These are phyloP conservation scores for Mastacembelus armatus DNA, from an alignment of 2,797 vertebrate genomes.

Conservation along the genomic window DNA sequence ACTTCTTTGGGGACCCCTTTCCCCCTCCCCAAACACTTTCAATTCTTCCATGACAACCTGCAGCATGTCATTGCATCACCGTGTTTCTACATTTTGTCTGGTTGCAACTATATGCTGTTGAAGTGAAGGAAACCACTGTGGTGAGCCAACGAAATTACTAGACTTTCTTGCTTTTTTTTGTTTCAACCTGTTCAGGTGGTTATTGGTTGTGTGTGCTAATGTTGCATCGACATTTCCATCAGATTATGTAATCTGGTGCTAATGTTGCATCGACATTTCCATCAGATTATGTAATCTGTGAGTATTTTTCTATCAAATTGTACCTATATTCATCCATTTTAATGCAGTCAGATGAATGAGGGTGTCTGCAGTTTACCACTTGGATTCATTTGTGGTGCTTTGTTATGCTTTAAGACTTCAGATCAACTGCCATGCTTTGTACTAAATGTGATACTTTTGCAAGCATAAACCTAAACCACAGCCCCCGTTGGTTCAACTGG, in stretches of 20 bases:
- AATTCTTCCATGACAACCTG: conserved; percentile 29
- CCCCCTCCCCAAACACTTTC: neutral
- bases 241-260: too few relatives aligned
- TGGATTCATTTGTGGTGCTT: too few relatives aligned
- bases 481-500: neutral
- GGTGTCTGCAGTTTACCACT: too few relatives aligned
- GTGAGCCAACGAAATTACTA: conserved; percentile 17
- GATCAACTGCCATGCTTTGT: too few relatives aligned
- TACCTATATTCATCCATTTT: too few relatives aligned
- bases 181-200: neutral
- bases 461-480: neutral
- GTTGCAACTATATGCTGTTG: conserved; percentile 22
- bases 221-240: neutral
- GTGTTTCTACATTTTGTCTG: conserved; percentile 37
- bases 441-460: too few relatives aligned
- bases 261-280: too few relatives aligned
- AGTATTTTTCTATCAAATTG: neutral
- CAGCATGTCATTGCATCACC: conserved; percentile 46
- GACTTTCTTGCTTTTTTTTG: conserved; percentile 7
- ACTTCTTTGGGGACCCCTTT: neutral
- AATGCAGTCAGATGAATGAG: too few relatives aligned
- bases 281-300: too few relatives aligned
- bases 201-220: neutral
- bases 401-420: neutral
- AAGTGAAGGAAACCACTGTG: conserved; percentile 11